Evolutionary conservation across 1,140 invertebrate genomes (phyloP).

Genomic region (Whitmania pigra): DNA sequence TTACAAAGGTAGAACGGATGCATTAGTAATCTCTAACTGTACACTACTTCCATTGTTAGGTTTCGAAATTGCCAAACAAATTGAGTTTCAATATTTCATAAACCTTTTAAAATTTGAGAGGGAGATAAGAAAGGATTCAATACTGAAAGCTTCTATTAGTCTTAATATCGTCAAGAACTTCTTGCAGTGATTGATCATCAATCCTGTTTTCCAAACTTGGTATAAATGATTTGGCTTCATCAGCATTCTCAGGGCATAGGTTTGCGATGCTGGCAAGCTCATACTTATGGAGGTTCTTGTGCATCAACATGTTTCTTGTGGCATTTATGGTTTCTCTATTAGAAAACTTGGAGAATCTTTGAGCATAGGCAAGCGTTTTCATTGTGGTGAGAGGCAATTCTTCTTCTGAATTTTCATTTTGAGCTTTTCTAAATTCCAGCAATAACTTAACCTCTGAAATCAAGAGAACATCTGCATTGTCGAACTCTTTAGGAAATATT

Average conservation of each 20-base stretch:
- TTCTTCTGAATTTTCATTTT: conserved; percentile 94
- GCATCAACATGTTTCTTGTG: conserved; percentile 58
- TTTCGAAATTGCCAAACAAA: no score
- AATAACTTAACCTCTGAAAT: conserved; percentile 98
- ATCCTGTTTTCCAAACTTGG: conserved; percentile 85
- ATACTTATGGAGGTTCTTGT: conserved; percentile 92
- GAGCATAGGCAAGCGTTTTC: conserved; percentile 90
- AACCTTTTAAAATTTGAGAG: no score
- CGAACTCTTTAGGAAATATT: conserved; percentile 67
- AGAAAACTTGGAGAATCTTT: conserved; percentile 85
- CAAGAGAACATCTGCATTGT: conserved; percentile 90
- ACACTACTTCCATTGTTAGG: no score
- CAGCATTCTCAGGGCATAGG: conserved; percentile 89
- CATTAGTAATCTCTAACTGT: no score
- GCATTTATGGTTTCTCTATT: conserved; percentile 94
- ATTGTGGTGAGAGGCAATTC: conserved; percentile 96
- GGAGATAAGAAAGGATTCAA: conserved; percentile 43
- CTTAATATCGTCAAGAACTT: conserved; percentile 90
- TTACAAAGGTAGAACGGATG: no score
- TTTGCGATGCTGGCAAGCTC: conserved; percentile 93
- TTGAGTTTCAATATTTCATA: no score
- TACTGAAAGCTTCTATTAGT: conserved; percentile 94
- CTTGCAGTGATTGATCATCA: conserved; percentile 85
- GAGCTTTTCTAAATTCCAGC: conserved; percentile 86
- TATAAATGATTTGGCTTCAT: conserved; percentile 91